Base-by-base conservation (phyloP, 92 coral and sea anemone species). In the Actinernus sp. region DNA sequence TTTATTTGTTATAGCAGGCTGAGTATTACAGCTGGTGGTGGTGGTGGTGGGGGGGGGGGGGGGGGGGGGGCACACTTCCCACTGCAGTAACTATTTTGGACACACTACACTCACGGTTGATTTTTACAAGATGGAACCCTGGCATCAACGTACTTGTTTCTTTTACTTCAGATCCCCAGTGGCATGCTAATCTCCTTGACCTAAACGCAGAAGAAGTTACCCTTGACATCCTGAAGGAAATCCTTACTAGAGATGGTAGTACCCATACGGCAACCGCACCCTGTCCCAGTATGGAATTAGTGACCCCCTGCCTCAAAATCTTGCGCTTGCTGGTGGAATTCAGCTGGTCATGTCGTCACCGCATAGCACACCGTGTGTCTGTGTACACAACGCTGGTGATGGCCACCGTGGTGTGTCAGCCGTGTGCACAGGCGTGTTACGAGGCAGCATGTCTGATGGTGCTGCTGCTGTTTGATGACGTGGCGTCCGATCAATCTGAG, bases 381-480 rank as follows among this genome's bases (percentile, higher is more conserved):
- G 72, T 74, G 4, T 90, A 80, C 21, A 68, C 83, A 53, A 63
- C 49, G 21, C 52, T 74, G 8, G 21, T 63, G 52, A 89, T 93
- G 69, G 85, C 90, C 71, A 75, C 81, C 8, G 60, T 87, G 46
- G 74, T 79, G 23, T 86, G 95, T 28, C 93, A 91, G 52, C 74
- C 86, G 2, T 81, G 64, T 49, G 95, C 79, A 10, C 84, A 88
- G 23, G 95, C 70, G 12, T 77, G 77, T 49, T 95, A 91, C 66
- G 97, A 95, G 45, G 97, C 86, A 27, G 65, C 97, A 4, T 95
- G 95, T 57, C 63, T 91, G 31, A 43, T 95, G 69, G 77, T 78
- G 68, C 62, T 91, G 26, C 68, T 95, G 16, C 85, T 95, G 76
- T 95, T 95, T 73, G 97, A 91, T 34, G 99, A 95, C 74, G 87